Base-by-base conservation (phyloP, 1,140 invertebrate species). In the Varroa destructor region DNA sequence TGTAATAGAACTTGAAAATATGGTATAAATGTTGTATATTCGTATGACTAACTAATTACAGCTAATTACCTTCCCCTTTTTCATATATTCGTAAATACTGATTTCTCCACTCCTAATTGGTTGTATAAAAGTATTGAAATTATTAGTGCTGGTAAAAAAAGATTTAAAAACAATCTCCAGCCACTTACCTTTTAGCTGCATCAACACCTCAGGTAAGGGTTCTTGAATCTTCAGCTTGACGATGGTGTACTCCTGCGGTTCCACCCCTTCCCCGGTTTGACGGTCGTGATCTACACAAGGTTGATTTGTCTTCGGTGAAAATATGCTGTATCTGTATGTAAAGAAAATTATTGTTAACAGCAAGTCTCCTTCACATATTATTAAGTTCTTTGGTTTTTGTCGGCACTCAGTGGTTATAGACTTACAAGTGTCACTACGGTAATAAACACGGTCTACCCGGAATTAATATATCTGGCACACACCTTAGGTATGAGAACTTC, bases 251-350 rank as follows among this genome's bases (percentile, higher is more conserved):
- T 99, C 96, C 81, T 97, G 94, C 6, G 94, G 92, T 0, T 90
- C 95, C 58, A 98, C 94, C 72, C 94, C 95, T 84, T 99, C 97
- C 10, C 97, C 97, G 67, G 86, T 84, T 43, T 89, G 87, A 75
- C 97, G 84, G 81, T 99, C 97, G 79, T 99, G 97, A 81, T 99
- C 97, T 97, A 99, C 99, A 79, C 97, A 99, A 1, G 97, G 96
- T 79, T 99, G 97, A 51, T 88, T 87, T 82, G 99, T 96, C 77
- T 89, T 86, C 1, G 95, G 94, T 0, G 95, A 98, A 81, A 87
- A 99, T 74, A 99, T 92, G 10, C 94, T 95, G 77, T 98, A 92
- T 71, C 82, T 83, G 74, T 61, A 51, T 5, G 8, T 51, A 51
- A 51, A 25, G 46, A 78, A 77, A 67, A 71, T 25, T 64, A 70